phyloP scores from a whole-genome alignment of 1,140 invertebrate species.

The Hylaeus anthracinus region DNA sequence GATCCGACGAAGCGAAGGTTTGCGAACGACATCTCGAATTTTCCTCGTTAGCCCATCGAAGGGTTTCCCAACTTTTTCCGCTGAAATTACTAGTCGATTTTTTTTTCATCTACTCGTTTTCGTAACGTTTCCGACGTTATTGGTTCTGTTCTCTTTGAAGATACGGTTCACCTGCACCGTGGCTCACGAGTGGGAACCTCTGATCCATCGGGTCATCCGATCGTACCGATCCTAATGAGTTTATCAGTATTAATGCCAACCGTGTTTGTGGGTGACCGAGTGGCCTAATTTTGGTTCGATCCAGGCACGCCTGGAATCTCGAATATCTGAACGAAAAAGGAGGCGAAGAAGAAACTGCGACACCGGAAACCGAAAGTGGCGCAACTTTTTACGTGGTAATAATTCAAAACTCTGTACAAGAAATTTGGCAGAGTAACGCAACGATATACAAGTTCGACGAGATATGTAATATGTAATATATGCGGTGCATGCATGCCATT shows the following conservation, averaged over 20 bases:
- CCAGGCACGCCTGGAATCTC: not conserved
- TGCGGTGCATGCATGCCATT: too few species aligned
- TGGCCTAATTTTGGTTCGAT: constrained; percentile 21
- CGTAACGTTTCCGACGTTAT: too few species aligned
- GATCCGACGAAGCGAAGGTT: not conserved
- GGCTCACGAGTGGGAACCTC: not conserved
- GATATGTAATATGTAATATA: too few species aligned
- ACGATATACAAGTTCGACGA: too few species aligned
- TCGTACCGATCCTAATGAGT: constrained; percentile 34
- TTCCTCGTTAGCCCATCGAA: not conserved
- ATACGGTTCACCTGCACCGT: too few species aligned
- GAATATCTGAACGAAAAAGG: not conserved
- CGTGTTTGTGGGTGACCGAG: constrained; percentile 31
- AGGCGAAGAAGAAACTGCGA: not conserved
- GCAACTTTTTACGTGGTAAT: not conserved
- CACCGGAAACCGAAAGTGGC: not conserved
- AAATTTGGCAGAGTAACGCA: too few species aligned
- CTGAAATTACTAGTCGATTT: too few species aligned
- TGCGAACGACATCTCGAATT: not conserved
- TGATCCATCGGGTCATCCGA: constrained; percentile 12
- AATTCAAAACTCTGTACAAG: not conserved
- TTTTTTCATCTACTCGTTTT: too few species aligned
- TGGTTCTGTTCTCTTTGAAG: not conserved
- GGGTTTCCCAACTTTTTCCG: too few species aligned
- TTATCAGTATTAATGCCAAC: constrained; percentile 33